Evolutionary conservation across 1,140 invertebrate species (phyloP).

Genomic region (Lasioglossum baleicum): DNA sequence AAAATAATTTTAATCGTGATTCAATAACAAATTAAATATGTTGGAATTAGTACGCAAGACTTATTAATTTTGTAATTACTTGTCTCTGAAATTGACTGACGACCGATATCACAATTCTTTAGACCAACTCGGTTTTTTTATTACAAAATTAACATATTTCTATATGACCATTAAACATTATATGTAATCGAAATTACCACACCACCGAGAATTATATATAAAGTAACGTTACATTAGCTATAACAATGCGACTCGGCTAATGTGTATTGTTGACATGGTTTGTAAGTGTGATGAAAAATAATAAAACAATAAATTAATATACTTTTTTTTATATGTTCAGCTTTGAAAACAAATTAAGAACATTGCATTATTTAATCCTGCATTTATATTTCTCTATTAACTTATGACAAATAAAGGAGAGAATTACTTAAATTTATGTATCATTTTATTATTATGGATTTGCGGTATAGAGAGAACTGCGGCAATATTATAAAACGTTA

Average conservation of each 20-base stretch:
- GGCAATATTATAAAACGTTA: background rate
- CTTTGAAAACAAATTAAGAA: constrained; percentile 51
- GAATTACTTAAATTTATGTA: constrained; percentile 39
- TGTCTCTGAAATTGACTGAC: constrained; percentile 31
- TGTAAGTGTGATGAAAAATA: constrained; percentile 63
- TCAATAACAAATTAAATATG: constrained; percentile 16
- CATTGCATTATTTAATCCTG: constrained; percentile 68
- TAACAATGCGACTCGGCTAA: constrained; percentile 49
- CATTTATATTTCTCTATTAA: constrained; percentile 70
- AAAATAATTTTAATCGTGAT: constrained; percentile 13
- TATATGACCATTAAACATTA: constrained; percentile 46
- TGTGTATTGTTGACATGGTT: constrained; percentile 60
- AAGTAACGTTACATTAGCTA: constrained; percentile 56
- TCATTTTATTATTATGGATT: constrained; percentile 38
- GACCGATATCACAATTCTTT: constrained; percentile 37
- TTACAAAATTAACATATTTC: constrained; percentile 43
- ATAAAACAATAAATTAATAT: constrained; percentile 65
- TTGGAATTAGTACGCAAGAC: constrained; percentile 22
- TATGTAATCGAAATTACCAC: constrained; percentile 52
- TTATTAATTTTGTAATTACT: constrained; percentile 9
- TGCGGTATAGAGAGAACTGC: background rate
- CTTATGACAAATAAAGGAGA: constrained; percentile 63
- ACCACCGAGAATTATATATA: constrained; percentile 39
- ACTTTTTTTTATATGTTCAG: constrained; percentile 60
- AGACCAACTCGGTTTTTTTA: constrained; percentile 33